These are phyloP conservation scores for Enteromius trimaculatus DNA, from an alignment of 2,797 vertebrate species.

Conservation along the genomic window DNA sequence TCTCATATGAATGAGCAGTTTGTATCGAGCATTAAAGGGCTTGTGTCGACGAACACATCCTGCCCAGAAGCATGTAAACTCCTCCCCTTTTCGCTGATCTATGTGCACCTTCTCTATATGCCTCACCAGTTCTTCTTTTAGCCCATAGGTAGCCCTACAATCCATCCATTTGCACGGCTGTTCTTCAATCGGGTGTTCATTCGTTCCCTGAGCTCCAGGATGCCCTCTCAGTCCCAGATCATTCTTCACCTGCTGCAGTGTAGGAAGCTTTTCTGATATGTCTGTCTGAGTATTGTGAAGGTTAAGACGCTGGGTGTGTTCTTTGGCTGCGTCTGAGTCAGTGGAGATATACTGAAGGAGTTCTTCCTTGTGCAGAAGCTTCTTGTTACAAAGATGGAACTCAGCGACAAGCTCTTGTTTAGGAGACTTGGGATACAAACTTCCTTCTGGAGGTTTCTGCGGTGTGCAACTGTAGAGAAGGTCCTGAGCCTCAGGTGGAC, in stretches of 20 bases:
- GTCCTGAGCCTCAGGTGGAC: conserved; percentile 60
- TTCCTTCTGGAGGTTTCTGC: conserved; percentile 70
- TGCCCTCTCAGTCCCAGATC: conserved; percentile 31
- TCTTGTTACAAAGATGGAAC: conserved; percentile 75
- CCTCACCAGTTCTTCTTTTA: conserved; percentile 94
- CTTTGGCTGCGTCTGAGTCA: conserved; percentile 39
- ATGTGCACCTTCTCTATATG: conserved; percentile 98
- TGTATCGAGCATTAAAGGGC: conserved; percentile 97
- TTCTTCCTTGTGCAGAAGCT: conserved; percentile 69
- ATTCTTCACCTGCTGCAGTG: conserved; percentile 61
- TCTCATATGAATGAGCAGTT: conserved; percentile 97
- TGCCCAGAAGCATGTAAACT: conserved; percentile 96
- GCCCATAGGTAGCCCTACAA: conserved; percentile 86
- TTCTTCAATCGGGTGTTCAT: conserved; percentile 67
- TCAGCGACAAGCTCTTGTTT: conserved; percentile 90
- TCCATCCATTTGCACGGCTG: conserved; percentile 93
- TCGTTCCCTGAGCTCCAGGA: conserved; percentile 56
- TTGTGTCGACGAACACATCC: conserved; percentile 91
- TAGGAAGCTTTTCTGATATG: conserved; percentile 66
- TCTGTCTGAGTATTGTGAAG: conserved; percentile 41
- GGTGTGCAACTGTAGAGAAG: conserved; percentile 53
- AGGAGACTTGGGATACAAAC: conserved; percentile 76
- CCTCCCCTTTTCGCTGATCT: conserved; percentile 94
- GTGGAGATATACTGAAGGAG: conserved; percentile 76
- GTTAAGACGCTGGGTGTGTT: conserved; percentile 68